A percentile compares a stretch with the other conserved stretches of the same genome.
Evolutionary conservation across 2,888 invertebrate species (phyloP).

Genomic region (Stegana nigrithorax): DNA sequence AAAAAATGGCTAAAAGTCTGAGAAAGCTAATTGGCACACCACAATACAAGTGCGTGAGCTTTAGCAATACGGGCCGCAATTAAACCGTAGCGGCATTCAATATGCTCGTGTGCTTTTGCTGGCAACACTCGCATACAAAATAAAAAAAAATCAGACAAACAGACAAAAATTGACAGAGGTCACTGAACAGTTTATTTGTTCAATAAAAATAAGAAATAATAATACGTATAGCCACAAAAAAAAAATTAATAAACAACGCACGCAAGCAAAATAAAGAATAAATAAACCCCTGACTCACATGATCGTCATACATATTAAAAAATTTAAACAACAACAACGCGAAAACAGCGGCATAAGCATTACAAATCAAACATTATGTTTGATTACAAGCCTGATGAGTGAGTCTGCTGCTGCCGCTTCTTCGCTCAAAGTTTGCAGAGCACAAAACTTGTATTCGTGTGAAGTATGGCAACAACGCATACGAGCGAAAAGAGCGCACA

Average conservation of each 20-base stretch:
- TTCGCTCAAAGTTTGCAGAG: no score
- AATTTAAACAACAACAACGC: not conserved
- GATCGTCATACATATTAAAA: slow-evolving; percentile 5
- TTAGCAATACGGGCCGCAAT: not conserved
- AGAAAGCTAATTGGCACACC: slow-evolving; percentile 26
- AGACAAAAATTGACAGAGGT: slow-evolving; percentile 51
- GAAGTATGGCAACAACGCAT: slow-evolving; percentile 55
- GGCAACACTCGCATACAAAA: no score
- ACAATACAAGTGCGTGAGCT: not conserved
- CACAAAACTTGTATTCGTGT: slow-evolving; percentile 35
- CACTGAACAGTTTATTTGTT: slow-evolving; percentile 42
- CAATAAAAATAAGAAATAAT: slow-evolving; percentile 21
- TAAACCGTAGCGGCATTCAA: no score
- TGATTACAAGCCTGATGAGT: no score
- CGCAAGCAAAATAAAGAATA: slow-evolving; percentile 29
- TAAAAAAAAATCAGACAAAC: slow-evolving; percentile 11
- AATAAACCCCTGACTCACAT: slow-evolving; percentile 2
- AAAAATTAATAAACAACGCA: not conserved
- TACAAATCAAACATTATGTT: not conserved
- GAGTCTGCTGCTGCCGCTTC: no score
- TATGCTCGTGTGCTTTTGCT: no score
- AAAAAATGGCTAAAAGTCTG: slow-evolving; percentile 1
- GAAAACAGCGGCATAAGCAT: not conserved
- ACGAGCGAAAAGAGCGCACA: not conserved
- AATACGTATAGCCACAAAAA: slow-evolving; percentile 15